Evolutionary conservation across 2,888 invertebrate genomes (phyloP), one percentile per base, ranked within the genome.

Genomic region (Steinernema carpocapsae): DNA sequence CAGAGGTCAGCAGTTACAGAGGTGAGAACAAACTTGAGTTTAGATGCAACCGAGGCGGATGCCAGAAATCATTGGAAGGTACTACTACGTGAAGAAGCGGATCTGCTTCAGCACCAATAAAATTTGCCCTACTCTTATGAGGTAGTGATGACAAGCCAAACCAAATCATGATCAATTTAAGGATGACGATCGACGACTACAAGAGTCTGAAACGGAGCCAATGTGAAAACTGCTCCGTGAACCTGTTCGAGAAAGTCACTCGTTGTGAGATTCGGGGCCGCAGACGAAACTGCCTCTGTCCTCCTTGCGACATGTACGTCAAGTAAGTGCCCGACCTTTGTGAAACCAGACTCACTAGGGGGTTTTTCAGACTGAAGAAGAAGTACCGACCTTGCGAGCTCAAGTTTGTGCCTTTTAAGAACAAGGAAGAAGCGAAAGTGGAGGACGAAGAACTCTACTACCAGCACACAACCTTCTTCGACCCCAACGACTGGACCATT

Each of bases 221-320:
- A 26, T 64, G 64, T 32, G 64, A 64, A 29, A 64, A 64, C 32
- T 64, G 64, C 32, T 64, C 64, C 3, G 14, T n/a, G 2, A 64
- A 17, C 37, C 17, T 64, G 32, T 64, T 64, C 64, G 64, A 64
- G 19, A 64, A 29, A n/a, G 32, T 64, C 6, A 1, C 17, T 6
- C 24, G 29, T 2, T 64, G 64, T 32, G 64, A 64, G 14, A 29
- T 32, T 2, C 64, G 64, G 1, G 32, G 64, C 17, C 10, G 64
- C 3, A 22, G 64, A 29, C 26, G 37, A 32, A 32, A 29, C 2
- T 12, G 10, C 29, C 64, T 64, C 32, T 64, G 64, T 32, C 64
- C 64, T 64, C 64, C 64, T 32, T 64, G 64, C 29, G 64, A 64
- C 37, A 22, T 64, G 17, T 64, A 64, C 17, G 64, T 29, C 29